Evolutionary conservation across 2,797 vertebrate species (phyloP).

Genomic region (Propithecus deckenii): DNA sequence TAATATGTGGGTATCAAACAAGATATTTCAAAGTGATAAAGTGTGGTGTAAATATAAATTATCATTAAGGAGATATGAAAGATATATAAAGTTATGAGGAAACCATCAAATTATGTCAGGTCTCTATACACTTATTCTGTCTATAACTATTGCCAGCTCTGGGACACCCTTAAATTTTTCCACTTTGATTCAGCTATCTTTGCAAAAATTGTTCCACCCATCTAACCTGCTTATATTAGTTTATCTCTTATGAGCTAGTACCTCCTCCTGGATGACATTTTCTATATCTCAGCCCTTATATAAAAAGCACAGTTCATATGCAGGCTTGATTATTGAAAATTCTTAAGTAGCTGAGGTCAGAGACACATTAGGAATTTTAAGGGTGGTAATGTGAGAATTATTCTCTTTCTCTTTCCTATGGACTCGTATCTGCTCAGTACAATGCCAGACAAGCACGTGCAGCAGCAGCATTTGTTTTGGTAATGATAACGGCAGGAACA

Average conservation of each 20-base stretch:
- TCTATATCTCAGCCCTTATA: background rate
- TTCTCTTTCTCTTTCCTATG: background rate
- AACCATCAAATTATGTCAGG: background rate
- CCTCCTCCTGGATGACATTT: background rate
- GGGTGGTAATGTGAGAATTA: background rate
- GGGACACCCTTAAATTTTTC: background rate
- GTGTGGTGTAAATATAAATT: background rate
- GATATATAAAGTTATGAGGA: background rate
- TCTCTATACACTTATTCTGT: background rate
- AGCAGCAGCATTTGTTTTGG: background rate
- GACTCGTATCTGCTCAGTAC: background rate
- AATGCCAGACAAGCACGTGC: background rate
- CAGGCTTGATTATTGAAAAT: background rate
- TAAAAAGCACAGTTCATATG: background rate
- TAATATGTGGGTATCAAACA: background rate
- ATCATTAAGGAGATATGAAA: background rate
- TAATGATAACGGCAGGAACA: background rate
- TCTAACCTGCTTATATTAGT: background rate
- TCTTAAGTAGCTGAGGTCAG: background rate
- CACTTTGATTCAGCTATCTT: background rate
- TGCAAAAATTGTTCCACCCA: background rate
- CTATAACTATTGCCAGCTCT: background rate
- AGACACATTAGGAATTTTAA: background rate
- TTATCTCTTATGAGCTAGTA: background rate
- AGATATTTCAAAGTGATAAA: constrained; percentile 2